phyloP scores from a whole-genome alignment of 2,888 invertebrate genomes.

The Tachina lurida region DNA sequence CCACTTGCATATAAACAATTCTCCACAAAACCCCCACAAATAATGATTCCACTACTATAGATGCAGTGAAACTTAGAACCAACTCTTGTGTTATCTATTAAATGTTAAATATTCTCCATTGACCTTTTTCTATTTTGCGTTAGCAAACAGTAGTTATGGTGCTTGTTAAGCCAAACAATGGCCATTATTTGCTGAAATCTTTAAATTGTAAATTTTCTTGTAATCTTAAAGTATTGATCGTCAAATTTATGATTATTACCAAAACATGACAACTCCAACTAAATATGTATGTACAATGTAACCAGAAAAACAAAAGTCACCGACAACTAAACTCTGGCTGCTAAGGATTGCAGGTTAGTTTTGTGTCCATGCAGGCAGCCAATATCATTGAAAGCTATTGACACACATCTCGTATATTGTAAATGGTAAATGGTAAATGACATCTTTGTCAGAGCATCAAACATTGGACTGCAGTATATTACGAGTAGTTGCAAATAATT shows the following conservation, averaged over 20 bases:
- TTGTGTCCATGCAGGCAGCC: background rate
- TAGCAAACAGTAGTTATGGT: conserved; percentile 22
- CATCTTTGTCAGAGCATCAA: conserved; percentile 42
- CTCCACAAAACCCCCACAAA: no score
- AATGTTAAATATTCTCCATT: conserved; percentile 12
- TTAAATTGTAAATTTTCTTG: conserved; percentile 39
- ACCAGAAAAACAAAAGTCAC: conserved; percentile 28
- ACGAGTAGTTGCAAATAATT: conserved; percentile 30
- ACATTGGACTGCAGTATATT: conserved; percentile 15
- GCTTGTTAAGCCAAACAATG: conserved; percentile 6
- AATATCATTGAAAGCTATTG: conserved; percentile 50
- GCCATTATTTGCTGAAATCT: conserved; percentile 7
- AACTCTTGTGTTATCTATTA: background rate
- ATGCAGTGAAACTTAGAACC: background rate
- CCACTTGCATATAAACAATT: no score
- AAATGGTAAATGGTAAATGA: conserved; percentile 47
- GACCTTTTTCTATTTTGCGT: conserved; percentile 4
- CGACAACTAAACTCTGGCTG: conserved; percentile 1
- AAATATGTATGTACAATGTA: conserved; percentile 1
- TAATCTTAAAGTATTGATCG: conserved; percentile 59
- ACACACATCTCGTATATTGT: conserved; percentile 58
- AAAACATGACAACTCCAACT: conserved; percentile 61
- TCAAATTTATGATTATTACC: conserved; percentile 70
- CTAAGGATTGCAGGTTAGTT: background rate
- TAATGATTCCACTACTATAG: no score